A percentile compares a stretch with the other conserved stretches of the same genome.
Conservation (phyloP, 2,113 vertebrate genomes). For the Apistogramma diplotaenia region DNA sequence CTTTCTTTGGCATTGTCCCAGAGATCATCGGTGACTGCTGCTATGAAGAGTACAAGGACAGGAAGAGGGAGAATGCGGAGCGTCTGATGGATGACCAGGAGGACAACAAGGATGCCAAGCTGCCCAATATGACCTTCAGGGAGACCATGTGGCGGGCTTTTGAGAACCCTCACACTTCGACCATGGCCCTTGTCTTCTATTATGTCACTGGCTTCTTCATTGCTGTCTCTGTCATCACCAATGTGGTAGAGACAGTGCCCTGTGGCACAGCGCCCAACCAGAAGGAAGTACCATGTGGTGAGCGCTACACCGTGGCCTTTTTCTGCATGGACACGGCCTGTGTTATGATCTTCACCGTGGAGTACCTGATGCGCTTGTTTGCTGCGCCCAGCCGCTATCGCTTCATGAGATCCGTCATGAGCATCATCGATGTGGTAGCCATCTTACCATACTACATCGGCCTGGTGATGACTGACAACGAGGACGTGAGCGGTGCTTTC, state of each 20-base stretch:
- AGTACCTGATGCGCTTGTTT: constrained; percentile 94
- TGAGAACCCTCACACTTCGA: constrained; percentile 99
- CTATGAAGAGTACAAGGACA: constrained; percentile 98
- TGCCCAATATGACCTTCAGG: constrained; percentile 92
- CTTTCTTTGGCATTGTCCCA: constrained; percentile 97
- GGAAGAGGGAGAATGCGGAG: constrained; percentile 93
- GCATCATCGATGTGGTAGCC: constrained; percentile 98
- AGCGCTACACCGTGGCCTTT: constrained; percentile 94
- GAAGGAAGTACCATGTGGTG: constrained; percentile 94
- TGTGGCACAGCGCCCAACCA: constrained; percentile 85
- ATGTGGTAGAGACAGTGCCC: constrained; percentile 96
- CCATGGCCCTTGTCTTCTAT: constrained; percentile 98
- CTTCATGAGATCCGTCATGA: constrained; percentile 96
- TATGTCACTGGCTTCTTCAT: constrained; percentile 99
- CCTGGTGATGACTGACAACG: constrained; percentile 98
- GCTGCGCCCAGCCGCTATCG: constrained; percentile 96
- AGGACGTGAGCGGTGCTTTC: constrained; percentile 97
- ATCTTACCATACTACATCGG: constrained; percentile 99
- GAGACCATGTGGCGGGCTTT: constrained; percentile 99
- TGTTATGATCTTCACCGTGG: constrained; percentile 98
- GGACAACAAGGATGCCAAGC: constrained; percentile 91
- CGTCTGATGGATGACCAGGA: constrained; percentile 95
- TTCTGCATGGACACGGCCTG: constrained; percentile 99
- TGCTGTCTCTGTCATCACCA: constrained; percentile 96
- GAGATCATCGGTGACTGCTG: constrained; percentile 99